These are phyloP conservation scores for Palythoa heliodiscus DNA, from an alignment of 92 coral and sea anemone genomes.

Conservation along the genomic window DNA sequence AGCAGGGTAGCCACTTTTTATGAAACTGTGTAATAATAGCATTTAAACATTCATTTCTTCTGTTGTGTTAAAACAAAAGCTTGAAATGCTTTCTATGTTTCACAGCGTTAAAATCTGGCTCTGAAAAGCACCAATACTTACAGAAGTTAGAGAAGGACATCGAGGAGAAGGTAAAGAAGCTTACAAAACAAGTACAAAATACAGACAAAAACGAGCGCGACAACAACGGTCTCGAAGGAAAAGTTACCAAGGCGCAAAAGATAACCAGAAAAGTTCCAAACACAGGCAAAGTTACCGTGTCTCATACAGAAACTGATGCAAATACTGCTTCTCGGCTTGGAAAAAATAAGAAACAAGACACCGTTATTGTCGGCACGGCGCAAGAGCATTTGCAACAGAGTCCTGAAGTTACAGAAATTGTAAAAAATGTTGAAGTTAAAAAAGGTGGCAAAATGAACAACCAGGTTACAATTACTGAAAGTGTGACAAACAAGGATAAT, in stretches of 20 bases:
- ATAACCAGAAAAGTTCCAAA: neutral
- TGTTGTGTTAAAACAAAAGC: neutral
- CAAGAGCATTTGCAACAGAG: neutral
- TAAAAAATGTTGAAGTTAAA: constrained; percentile 22
- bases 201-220: neutral
- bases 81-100: neutral
- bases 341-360: neutral
- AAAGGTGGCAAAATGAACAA: constrained; percentile 11
- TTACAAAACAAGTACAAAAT: constrained; percentile 40
- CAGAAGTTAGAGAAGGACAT: constrained; percentile 73
- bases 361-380: constrained; percentile 5
- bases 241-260: neutral
- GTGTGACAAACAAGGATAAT: constrained; percentile 30
- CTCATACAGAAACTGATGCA: constrained; percentile 44
- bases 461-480: constrained; percentile 28
- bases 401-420: constrained; percentile 29
- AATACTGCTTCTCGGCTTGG: neutral
- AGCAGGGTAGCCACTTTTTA: no score
- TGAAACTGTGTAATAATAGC: no score
- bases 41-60: no score
- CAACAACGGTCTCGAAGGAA: neutral
- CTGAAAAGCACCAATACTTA: constrained; percentile 41
- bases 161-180: constrained; percentile 64
- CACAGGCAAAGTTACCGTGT: neutral
- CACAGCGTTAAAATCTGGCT: constrained; percentile 41